Evolutionary conservation across 2,113 vertebrate genomes (phyloP).

Genomic region (Pogonocichla stellata): DNA sequence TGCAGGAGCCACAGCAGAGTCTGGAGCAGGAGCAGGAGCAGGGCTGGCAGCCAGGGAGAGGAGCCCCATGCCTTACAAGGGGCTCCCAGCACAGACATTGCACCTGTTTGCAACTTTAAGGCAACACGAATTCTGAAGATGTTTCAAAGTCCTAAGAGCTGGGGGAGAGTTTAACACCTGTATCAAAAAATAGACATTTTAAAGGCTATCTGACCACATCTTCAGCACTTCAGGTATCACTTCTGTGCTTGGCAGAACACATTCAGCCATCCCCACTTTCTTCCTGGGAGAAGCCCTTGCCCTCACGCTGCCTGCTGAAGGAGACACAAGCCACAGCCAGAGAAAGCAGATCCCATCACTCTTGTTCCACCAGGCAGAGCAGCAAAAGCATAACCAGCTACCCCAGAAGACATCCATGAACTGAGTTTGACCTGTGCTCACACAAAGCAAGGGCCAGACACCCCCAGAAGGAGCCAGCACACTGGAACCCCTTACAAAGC

Average conservation of each 20-base stretch:
- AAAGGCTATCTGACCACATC: neutral
- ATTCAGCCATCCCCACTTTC: neutral
- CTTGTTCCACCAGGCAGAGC: neutral
- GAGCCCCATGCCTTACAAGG: neutral
- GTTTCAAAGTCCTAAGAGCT: neutral
- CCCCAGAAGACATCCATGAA: neutral
- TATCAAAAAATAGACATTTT: neutral
- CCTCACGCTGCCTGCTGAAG: fast-evolving
- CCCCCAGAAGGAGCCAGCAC: fast-evolving
- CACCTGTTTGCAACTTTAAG: neutral
- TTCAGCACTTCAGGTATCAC: neutral
- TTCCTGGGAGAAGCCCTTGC: neutral
- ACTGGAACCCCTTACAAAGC: fast-evolving
- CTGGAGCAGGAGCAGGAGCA: neutral
- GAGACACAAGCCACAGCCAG: neutral
- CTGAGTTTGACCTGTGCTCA: fast-evolving
- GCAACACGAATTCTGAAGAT: neutral
- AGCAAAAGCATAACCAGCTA: neutral
- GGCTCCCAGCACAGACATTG: neutral
- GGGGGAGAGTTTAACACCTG: neutral
- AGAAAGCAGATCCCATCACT: neutral
- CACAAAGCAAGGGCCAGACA: neutral
- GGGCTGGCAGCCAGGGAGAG: neutral
- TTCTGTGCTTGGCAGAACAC: neutral
- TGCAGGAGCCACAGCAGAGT: neutral